Conservation (phyloP, 2,797 vertebrate species). For the Chromis chromis region DNA sequence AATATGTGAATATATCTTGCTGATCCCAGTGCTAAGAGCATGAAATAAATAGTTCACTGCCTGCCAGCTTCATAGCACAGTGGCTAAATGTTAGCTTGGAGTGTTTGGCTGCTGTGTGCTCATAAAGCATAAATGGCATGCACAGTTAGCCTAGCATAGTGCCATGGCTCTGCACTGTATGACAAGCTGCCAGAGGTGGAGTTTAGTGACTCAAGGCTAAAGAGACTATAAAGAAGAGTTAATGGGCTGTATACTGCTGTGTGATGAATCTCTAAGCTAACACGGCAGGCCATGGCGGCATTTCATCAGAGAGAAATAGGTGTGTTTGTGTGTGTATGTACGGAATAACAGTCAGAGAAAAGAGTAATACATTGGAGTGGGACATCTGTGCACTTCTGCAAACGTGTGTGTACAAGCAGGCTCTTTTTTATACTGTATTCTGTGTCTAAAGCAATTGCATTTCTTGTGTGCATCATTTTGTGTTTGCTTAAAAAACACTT, state of each 20-base stretch:
- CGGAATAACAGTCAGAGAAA: constrained; percentile 7
- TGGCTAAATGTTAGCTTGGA: constrained; percentile 67
- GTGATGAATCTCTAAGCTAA: constrained; percentile 79
- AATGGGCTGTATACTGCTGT: constrained; percentile 80
- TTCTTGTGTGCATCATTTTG: not conserved
- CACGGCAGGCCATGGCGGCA: constrained; percentile 66
- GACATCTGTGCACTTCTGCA: constrained; percentile 13
- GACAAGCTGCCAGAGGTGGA: constrained; percentile 72
- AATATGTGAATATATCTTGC: constrained; percentile 46
- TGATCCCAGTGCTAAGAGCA: constrained; percentile 12
- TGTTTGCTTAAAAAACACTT: too few relatives aligned
- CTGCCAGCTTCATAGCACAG: constrained; percentile 57
- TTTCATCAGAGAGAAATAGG: constrained; percentile 62
- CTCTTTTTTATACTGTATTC: not conserved
- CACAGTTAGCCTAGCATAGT: constrained; percentile 70
- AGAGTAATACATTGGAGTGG: not conserved
- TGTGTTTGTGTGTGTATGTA: constrained; percentile 27
- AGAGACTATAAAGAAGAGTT: constrained; percentile 80
- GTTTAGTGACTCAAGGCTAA: constrained; percentile 81
- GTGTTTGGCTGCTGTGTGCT: constrained; percentile 63
- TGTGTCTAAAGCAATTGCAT: not conserved
- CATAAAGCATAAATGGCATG: constrained; percentile 74
- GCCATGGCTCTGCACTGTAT: constrained; percentile 42
- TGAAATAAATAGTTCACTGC: constrained; percentile 48
- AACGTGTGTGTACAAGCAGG: not conserved